phyloP scores from a whole-genome alignment of 2,113 vertebrate species.

The Eurystomus gularis region DNA sequence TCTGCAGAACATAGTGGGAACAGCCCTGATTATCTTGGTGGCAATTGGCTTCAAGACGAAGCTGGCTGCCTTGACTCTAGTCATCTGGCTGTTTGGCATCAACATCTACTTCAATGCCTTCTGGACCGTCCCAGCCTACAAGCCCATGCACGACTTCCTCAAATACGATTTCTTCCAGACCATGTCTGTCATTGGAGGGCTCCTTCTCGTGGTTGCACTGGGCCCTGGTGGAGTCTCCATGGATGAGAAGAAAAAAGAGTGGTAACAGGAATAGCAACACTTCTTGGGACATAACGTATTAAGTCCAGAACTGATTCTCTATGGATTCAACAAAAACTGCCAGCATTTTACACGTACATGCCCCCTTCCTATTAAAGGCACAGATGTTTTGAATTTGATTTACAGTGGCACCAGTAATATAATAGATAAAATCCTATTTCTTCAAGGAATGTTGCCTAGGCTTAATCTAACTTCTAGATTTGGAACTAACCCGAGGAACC shows the following conservation, averaged over 20 bases:
- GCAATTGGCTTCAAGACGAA: conserved; percentile 98
- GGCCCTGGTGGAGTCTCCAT: conserved; percentile 97
- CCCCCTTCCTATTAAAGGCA: conserved; percentile 72
- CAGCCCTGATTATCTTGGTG: conserved; percentile 92
- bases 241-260: conserved; percentile 99
- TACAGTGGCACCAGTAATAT: conserved; percentile 66
- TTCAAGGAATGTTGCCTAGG: conserved; percentile 48
- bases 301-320: conserved; percentile 64
- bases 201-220: conserved; percentile 95
- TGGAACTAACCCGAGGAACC: conserved; percentile 52
- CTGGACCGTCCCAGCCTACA: conserved; percentile 94
- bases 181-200: conserved; percentile 94
- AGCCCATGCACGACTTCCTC: conserved; percentile 99
- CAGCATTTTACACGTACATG: conserved; percentile 62
- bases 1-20: conserved; percentile 96
- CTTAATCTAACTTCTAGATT: conserved; percentile 51
- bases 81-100: conserved; percentile 94
- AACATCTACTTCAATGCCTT: conserved; percentile 98
- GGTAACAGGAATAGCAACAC: conserved; percentile 76
- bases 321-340: conserved; percentile 66
- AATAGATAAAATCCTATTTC: conserved; percentile 39
- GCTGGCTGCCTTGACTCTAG: conserved; percentile 92
- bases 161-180: conserved; percentile 99
- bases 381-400: conserved; percentile 73
- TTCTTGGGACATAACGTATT: conserved; percentile 45